Conservation (phyloP, 2,888 invertebrate genomes). For the Eupithecia abbreviata region DNA sequence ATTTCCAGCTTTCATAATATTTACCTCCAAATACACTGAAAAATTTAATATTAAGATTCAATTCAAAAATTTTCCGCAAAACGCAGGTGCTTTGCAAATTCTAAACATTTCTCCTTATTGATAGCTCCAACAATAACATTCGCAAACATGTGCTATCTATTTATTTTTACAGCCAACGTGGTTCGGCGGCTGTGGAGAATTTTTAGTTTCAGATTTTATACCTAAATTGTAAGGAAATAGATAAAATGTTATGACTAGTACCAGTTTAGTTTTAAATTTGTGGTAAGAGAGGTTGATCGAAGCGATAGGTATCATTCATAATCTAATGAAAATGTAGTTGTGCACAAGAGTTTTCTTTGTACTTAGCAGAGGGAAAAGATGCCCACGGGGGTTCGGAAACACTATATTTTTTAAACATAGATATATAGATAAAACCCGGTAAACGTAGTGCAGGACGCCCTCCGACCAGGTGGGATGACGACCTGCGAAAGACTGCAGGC, state of each 20-base stretch:
- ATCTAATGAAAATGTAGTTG: not conserved
- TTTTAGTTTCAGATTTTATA: constrained; percentile 30
- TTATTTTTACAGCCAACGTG: constrained; percentile 44
- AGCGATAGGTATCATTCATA: not conserved
- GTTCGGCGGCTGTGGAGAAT: constrained; percentile 28
- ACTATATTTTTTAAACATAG: no score
- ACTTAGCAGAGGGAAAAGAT: no score
- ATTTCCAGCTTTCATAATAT: constrained; percentile 7
- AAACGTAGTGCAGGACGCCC: no score
- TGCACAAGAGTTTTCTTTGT: not conserved
- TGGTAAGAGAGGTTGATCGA: not conserved
- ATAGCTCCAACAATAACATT: constrained; percentile 47
- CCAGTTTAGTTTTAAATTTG: not conserved
- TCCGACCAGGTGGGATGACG: no score
- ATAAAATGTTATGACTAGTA: not conserved
- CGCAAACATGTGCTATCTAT: constrained; percentile 39
- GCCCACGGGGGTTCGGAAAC: no score
- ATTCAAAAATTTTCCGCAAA: constrained; percentile 28
- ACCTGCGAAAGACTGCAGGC: no score
- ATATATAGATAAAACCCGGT: no score
- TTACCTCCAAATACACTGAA: not conserved
- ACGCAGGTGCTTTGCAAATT: constrained; percentile 42
- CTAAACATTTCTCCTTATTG: constrained; percentile 38
- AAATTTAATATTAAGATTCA: constrained; percentile 20
- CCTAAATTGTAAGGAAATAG: constrained; percentile 3